Conservation (phyloP, 2,888 invertebrate genomes). For the Acrobeloides nanus region DNA sequence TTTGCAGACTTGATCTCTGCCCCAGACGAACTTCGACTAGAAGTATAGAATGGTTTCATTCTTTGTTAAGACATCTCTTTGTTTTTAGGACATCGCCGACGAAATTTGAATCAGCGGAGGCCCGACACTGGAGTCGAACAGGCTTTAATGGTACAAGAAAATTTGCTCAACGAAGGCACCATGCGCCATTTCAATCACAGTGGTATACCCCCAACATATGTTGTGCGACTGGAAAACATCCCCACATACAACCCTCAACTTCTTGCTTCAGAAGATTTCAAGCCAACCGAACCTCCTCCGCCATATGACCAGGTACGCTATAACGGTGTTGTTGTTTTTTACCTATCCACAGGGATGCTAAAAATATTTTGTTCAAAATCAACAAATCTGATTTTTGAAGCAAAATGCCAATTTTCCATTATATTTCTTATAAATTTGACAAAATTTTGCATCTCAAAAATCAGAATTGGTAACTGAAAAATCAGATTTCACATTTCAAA, state of each 20-base stretch:
- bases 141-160: conserved; percentile 10
- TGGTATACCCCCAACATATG: no score
- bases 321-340: no score
- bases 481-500: no score
- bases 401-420: no score
- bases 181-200: conserved; percentile 3
- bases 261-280: conserved; percentile 10
- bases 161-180: conserved; percentile 14
- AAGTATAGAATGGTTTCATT: conserved; percentile 5
- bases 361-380: no score
- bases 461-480: no score
- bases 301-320: conserved; percentile 44
- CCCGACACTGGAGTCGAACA: conserved; percentile 6
- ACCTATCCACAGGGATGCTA: no score
- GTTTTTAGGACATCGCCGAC: background rate
- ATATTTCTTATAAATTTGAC: no score
- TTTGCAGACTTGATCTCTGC: conserved; percentile 44
- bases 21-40: conserved; percentile 21
- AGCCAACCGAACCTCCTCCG: conserved; percentile 31
- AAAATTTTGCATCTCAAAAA: no score
- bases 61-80: background rate
- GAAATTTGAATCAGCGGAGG: conserved; percentile 1
- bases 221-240: conserved; percentile 24
- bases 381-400: no score
- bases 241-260: conserved; percentile 24